Percentiles rank a stretch among this genome's conserved stretches.
Conservation (phyloP, 1,140 invertebrate genomes). For the Papilio glaucus region DNA sequence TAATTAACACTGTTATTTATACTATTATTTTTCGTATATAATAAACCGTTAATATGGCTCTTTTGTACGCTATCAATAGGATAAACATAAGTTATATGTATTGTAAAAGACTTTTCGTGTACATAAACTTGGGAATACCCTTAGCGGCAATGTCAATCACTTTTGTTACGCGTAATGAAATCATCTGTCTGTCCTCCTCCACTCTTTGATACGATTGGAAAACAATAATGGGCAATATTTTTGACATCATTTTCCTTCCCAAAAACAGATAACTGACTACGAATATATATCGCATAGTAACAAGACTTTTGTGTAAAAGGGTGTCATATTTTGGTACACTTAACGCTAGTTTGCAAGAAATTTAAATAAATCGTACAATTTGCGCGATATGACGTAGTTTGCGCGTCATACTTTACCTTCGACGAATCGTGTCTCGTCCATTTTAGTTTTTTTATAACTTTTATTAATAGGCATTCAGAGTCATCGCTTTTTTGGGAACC, state of each 20-base stretch:
- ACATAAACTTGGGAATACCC: neutral
- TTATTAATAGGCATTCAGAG: neutral
- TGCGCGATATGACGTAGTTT: neutral
- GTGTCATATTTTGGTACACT: neutral
- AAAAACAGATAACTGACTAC: constrained; percentile 6
- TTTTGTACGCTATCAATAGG: neutral
- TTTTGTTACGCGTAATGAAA: neutral
- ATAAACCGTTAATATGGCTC: too few relatives aligned
- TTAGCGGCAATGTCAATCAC: neutral
- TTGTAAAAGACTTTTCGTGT: neutral
- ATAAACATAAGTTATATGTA: too few relatives aligned
- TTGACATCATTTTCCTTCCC: too few relatives aligned
- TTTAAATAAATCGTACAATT: too few relatives aligned
- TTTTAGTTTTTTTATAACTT: neutral
- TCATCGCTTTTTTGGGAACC: neutral
- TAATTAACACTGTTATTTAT: too few relatives aligned
- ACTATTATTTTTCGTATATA: too few relatives aligned
- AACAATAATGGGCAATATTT: too few relatives aligned
- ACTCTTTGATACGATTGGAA: too few relatives aligned
- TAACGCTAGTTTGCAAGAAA: neutral
- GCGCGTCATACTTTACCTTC: neutral
- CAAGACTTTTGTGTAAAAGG: constrained; percentile 19
- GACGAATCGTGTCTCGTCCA: neutral
- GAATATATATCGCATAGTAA: constrained; percentile 16
- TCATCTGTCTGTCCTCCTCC: neutral